Base-by-base conservation (phyloP, 2,113 vertebrate species). In the Lophotis ruficrista region DNA sequence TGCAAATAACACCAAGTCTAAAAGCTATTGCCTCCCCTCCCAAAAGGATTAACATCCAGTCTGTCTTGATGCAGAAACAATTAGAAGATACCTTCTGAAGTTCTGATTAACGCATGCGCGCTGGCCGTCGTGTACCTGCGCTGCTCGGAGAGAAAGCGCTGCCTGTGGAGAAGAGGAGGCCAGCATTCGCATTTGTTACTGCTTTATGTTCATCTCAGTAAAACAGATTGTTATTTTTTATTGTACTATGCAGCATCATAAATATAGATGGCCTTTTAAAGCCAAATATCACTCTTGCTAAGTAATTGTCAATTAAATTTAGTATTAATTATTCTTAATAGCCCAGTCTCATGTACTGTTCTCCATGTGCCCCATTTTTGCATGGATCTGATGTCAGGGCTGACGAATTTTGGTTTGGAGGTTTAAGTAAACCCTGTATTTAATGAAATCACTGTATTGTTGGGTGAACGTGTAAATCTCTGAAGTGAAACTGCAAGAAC, bases 301-400 rank as follows among this genome's bases (percentile, higher is more conserved):
- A 95, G 90, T 93, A 94, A 97, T 70, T 94, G 89, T 71, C 90
- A 90, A 92, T 93, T 85, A 93, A 87, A 77, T 82, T 71, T 58
- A 13, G 65, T 80, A 96, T 96, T 93, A 96, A 89, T 96, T 96
- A 85, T 87, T 96, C 80, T 94, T 93, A 87, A 96, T 65, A 83
- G 70, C 73, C 50, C 69, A 35, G 37, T 45, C 68, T 81, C 57
- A 4, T 7, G 15, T 18, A 19, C n/a, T 17, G 4, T 61, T 96
- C 65, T 93, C 69, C 33, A 14, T 2, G n/a, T 66, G 54, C 31
- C 64, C 35, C 25, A 0, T 58, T 87, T 87, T 68, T 87, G 51
- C 56, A 41, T 0, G 10, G 37, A 60, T 75, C 73, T 64, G 13
- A 48, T 66, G 48, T 54, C 14, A 56, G 30, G 78, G 31, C 23